Evolutionary conservation across 2,797 vertebrate species (phyloP).

Genomic region (Anniella stebbinsi): DNA sequence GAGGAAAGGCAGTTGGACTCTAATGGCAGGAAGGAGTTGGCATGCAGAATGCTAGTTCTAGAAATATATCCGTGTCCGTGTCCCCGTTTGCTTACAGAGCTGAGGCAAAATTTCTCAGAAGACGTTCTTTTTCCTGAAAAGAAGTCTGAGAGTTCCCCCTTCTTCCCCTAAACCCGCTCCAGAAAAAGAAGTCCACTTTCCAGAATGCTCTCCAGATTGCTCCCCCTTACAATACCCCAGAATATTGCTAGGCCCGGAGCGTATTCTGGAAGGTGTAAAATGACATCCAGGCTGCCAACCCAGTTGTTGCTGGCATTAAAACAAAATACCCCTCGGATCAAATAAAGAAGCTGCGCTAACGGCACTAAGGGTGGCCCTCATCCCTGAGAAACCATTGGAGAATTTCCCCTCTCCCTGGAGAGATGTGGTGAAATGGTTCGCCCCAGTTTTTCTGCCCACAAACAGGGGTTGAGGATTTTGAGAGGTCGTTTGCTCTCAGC

Average conservation of each 20-base stretch:
- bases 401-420: neutral
- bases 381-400: too few relatives aligned
- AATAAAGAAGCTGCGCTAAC: too few relatives aligned
- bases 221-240: too few relatives aligned
- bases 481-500: neutral
- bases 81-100: neutral
- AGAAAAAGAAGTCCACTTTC: too few relatives aligned
- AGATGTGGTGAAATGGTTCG: neutral
- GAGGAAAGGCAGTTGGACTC: neutral
- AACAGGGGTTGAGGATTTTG: neutral
- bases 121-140: neutral
- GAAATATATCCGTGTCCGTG: constrained; percentile 13
- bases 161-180: neutral
- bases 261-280: too few relatives aligned
- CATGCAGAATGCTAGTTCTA: neutral
- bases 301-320: too few relatives aligned
- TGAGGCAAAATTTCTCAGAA: neutral
- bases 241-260: too few relatives aligned
- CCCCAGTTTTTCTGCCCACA: neutral
- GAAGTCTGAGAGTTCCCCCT: too few relatives aligned
- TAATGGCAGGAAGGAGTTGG: neutral
- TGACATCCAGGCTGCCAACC: neutral
- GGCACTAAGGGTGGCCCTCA: too few relatives aligned
- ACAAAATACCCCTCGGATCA: too few relatives aligned
- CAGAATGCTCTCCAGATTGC: too few relatives aligned